Base-by-base conservation (phyloP, 2,888 invertebrate species). In the Synergus itoensis region DNA sequence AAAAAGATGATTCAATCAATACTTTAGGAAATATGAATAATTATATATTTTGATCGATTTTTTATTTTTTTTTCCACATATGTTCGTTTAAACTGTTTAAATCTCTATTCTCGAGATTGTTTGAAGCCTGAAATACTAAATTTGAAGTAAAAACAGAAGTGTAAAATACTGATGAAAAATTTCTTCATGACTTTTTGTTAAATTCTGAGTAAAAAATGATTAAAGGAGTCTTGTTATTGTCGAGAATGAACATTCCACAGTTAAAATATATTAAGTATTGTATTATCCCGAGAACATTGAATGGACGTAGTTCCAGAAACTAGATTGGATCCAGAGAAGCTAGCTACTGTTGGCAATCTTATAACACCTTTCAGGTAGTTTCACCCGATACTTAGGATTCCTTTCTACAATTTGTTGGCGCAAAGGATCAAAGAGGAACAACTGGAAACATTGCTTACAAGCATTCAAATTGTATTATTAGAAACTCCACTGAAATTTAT, bases 301-400 rank as follows among this genome's bases (percentile, higher is more conserved):
- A 73, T 53, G 36, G 18, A 53, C 11, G 36, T 73, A 48, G 53
- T 73, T 73, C 73, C 53, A 73, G 73, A 73, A 73, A 73, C 36
- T 73, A 28, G 16, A 53, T 48, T 53, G 73, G 28, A 53, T 73
- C 53, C 48, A 48, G 16, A 43, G 69, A 28, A 69, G 48, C 48
- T 69, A 69, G 48, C 48, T 69, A 8, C 48, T 69, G 45, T 28
- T 28, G 28, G 28, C 28, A 3, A 28, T 28, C 28, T 3, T 28
- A 3, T 28, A 28, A 69, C 69, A 53, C 73, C 73, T 48, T 73
- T n/a, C 73, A 53, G 48, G 28, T 40, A 73, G 73, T 73, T 84
- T 82, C 82, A 81, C 75, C 79, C 62, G 76, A 81, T 83, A 86
- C 86, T 86, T 86, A 83, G 83, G 65, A 85, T 86, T 84, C 83